Conservation (phyloP, 2,888 invertebrate species). For the Cynaeus angustus region DNA sequence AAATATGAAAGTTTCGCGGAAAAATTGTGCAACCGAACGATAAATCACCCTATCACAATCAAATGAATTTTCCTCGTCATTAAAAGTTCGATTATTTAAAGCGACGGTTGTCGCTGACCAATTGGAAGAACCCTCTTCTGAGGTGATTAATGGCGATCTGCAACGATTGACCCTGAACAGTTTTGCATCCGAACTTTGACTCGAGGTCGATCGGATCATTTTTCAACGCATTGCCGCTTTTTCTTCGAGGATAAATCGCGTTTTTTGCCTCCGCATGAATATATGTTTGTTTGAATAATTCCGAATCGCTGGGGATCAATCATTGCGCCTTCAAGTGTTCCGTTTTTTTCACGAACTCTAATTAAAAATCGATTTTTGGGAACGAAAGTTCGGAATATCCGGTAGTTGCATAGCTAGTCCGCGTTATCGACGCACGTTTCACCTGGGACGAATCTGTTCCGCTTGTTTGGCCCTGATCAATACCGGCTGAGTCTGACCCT, state of each 20-base stretch:
- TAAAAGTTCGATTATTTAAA: slow-evolving; percentile 29
- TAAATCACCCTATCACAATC: slow-evolving; percentile 20
- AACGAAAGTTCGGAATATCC: too few relatives aligned
- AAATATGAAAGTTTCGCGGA: slow-evolving; percentile 8
- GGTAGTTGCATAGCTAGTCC: too few relatives aligned
- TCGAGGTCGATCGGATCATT: slow-evolving; percentile 58
- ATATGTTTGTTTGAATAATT: slow-evolving; percentile 50
- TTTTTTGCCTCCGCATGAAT: slow-evolving; percentile 43
- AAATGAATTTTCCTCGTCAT: slow-evolving; percentile 33
- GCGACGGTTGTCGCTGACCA: slow-evolving; percentile 32
- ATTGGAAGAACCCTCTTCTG: slow-evolving; percentile 32
- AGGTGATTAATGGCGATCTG: slow-evolving; percentile 59
- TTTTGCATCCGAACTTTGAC: slow-evolving; percentile 63
- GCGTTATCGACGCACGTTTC: slow-evolving; percentile 36
- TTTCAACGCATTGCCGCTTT: slow-evolving; percentile 56
- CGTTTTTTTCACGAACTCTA: too few relatives aligned
- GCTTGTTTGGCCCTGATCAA: slow-evolving; percentile 54
- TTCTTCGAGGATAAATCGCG: slow-evolving; percentile 56
- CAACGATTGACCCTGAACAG: slow-evolving; percentile 60
- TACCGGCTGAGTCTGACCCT: slow-evolving; percentile 51
- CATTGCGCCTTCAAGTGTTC: slow-evolving; percentile 20
- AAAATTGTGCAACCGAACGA: slow-evolving; percentile 12
- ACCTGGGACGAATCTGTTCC: slow-evolving; percentile 56
- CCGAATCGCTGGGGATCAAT: slow-evolving; percentile 43
- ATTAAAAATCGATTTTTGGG: too few relatives aligned